Base-by-base conservation (phyloP, 2,888 invertebrate genomes). In the Lampropteryx suffumata region DNA sequence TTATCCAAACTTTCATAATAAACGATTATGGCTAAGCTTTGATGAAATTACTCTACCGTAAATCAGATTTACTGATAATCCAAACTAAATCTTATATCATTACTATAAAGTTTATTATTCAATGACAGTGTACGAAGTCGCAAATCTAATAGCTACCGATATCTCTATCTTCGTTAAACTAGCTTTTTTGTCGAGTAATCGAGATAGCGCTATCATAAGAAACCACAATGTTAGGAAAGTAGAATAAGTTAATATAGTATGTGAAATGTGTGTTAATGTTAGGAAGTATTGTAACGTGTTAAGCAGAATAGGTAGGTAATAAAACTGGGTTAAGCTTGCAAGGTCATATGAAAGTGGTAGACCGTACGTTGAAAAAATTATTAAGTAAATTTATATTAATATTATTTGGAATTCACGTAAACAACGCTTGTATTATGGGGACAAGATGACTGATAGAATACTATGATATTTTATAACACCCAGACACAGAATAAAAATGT, bases 161-260 rank as follows among this genome's bases (percentile, higher is more conserved):
- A 32, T 14, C 47, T 28, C 37, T 34, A 17, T 2, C 17, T 17
- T 17, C 4, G 55, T 54, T 56, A 55, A 59, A 53, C 34, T n/a
- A 40, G 9, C 41, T 49, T 61, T 62, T 64, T 61, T 61, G 62
- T 59, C 53, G 61, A 57, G 57, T 58, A 57, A 61, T 50, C 50
- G 53, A 55, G 55, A 54, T 60, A 28, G 33, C 14, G 41, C 47
- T 46, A 50, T 58, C 39, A 44, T 35, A 51, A 53, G 51, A 54
- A 53, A 54, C 44, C 26, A 48, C 50, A 28, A 49, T 45, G 41
- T 43, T 30, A 51, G 33, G 48, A 55, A 60, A 60, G 57, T 55
- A 12, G 55, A 49, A 35, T 54, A 41, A 27, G n/a, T 42, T 11
- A 17, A 17, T 17, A 17, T 17, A n/a, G 3, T 34, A 27, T 40